Percentiles rank a stretch among this genome's conserved stretches.
Conservation (phyloP, 2,113 vertebrate genomes). For the Spermophilus dauricus region DNA sequence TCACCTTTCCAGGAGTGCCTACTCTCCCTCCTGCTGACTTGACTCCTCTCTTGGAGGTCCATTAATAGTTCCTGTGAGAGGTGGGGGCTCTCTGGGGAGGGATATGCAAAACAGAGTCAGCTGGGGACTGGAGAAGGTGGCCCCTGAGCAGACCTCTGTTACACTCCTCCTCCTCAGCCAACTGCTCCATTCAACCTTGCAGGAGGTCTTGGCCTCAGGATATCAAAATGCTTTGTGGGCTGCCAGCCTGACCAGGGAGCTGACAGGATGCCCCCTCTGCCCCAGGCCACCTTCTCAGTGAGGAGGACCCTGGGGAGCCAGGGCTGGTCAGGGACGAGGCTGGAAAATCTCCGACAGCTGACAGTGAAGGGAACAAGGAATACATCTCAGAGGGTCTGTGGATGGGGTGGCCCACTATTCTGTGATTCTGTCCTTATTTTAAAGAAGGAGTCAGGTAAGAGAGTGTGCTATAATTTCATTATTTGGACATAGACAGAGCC, state of each 20-base stretch:
- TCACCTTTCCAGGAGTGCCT: background rate
- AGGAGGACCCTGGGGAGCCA: accelerated
- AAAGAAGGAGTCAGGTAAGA: background rate
- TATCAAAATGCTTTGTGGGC: too few relatives aligned
- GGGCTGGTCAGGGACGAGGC: background rate
- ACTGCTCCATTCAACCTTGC: too few relatives aligned
- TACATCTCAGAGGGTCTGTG: background rate
- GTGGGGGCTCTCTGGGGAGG: too few relatives aligned
- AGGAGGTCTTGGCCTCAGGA: background rate
- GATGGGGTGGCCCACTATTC: background rate
- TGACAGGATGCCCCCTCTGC: too few relatives aligned
- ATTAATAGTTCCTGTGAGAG: background rate
- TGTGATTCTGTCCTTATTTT: background rate
- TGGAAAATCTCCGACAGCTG: background rate
- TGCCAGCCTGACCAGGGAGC: background rate
- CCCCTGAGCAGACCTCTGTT: too few relatives aligned
- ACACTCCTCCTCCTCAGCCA: too few relatives aligned
- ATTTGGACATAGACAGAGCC: background rate
- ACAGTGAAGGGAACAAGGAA: background rate
- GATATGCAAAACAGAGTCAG: background rate
- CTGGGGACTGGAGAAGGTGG: background rate
- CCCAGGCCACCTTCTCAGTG: background rate
- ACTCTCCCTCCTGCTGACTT: background rate
- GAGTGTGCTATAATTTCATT: too few relatives aligned
- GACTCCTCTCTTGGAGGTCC: background rate